These are phyloP conservation scores for Dolomedes plantarius DNA, from an alignment of 2,888 invertebrate species.

Conservation along the genomic window DNA sequence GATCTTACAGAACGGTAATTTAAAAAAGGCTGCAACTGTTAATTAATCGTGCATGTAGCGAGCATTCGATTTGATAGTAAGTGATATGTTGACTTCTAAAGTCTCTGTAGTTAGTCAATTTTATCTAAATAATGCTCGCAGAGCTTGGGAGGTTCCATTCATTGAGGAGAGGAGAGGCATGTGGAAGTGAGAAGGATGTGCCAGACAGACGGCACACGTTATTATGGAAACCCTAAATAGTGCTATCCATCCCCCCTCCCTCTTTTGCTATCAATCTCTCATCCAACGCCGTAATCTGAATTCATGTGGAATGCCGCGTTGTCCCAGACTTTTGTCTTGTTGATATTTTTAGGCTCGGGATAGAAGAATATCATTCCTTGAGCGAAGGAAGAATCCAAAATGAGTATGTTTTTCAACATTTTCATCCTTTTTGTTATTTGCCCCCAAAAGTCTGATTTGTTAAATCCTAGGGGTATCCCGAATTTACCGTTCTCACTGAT, in stretches of 20 bases:
- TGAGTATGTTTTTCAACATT: background rate
- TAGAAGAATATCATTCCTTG: too few species aligned
- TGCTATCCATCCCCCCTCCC: background rate
- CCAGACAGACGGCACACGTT: background rate
- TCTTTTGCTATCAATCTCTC: background rate
- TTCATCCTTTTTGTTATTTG: too few species aligned
- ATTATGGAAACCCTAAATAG: constrained; percentile 1
- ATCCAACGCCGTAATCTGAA: background rate
- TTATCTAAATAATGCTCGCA: background rate
- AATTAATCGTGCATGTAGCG: too few species aligned
- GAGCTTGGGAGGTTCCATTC: background rate
- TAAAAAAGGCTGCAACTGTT: too few species aligned
- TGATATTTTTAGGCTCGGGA: too few species aligned
- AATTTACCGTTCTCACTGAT: too few species aligned
- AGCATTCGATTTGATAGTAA: too few species aligned
- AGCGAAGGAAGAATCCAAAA: background rate
- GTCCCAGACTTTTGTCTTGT: background rate
- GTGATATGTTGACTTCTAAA: too few species aligned
- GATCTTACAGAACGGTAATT: too few species aligned
- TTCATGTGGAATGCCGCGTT: background rate
- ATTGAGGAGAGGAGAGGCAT: background rate
- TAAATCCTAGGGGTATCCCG: too few species aligned
- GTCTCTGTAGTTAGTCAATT: too few species aligned
- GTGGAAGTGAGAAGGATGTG: background rate
- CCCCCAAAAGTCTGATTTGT: too few species aligned